Base-by-base conservation (phyloP, 64 coral and sea anemone genomes). In the Stylophora pistillata region DNA sequence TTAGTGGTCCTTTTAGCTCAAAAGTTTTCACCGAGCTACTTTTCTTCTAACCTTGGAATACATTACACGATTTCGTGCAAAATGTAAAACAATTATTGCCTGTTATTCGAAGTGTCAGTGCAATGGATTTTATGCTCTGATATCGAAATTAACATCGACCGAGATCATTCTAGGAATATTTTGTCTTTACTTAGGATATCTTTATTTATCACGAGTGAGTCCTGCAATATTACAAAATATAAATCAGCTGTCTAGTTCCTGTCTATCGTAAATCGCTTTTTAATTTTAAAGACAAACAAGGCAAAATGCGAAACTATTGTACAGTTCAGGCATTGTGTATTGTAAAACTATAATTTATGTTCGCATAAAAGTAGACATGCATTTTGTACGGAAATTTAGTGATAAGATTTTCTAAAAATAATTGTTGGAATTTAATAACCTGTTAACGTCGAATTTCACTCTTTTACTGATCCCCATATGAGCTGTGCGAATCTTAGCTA, bases 151-250 rank as follows among this genome's bases (percentile, higher is more conserved):
- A 76, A 7, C 20, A 17, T 32, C 16, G 33, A 74, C 17, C 17
- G 20, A 54, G 33, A 76, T 37, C 20, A 52, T 33, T 17, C 31
- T 52, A 53, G 53, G 17, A 76, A 76, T 76, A 47, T 76, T 37
- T 47, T 76, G 15, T 76, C 73, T 76, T 76, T 76, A 37, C 73
- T 11, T 47, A 76, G 53, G 73, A n/a, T 52, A 76, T 76, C 21
- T 76, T 76, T 7, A 53, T 76, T 76, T 76, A 9, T 52, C 73
- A 76, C 73, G 21, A 20, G 53, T 76, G 53, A 76, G 73, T 3
- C 7, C 9, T 15, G 33, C 41, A 76, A 76, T 76, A 76, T 54
- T 76, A 52, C 30, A 20, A 32, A 76, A 53, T 52, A 52, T 15
- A 16, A 9, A 73, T 73, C 20, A 23, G 16, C 73, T 76, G 73